These are phyloP conservation scores for Otus sunia DNA, from an alignment of 2,113 vertebrate genomes.

Conservation along the genomic window DNA sequence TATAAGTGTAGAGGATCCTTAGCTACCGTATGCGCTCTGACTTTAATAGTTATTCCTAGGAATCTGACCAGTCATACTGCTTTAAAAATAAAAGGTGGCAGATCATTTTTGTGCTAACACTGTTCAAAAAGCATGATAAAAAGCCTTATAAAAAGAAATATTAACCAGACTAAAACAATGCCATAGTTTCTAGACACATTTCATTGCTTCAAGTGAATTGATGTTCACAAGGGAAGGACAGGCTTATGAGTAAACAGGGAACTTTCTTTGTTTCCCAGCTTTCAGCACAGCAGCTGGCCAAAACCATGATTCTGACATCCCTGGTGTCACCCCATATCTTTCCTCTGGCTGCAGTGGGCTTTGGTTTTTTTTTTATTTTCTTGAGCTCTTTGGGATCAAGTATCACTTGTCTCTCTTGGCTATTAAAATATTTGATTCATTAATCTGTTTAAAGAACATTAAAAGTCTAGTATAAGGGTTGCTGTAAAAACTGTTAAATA, in stretches of 20 bases:
- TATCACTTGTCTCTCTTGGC: background rate
- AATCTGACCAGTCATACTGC: background rate
- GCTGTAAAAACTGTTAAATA: background rate
- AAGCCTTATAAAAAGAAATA: background rate
- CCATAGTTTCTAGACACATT: background rate
- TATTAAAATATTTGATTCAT: background rate
- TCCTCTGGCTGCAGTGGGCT: background rate
- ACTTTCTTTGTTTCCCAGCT: background rate
- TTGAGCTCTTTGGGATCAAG: background rate
- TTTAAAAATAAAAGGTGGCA: slow-evolving; percentile 22
- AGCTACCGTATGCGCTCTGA: background rate
- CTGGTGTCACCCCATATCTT: background rate
- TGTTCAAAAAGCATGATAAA: background rate
- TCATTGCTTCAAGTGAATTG: background rate
- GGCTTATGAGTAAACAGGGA: background rate
- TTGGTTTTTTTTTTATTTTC: background rate
- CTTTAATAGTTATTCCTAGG: background rate
- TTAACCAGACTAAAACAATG: slow-evolving; percentile 8
- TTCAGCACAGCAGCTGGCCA: background rate
- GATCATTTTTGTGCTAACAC: background rate
- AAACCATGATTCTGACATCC: background rate
- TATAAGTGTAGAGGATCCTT: background rate
- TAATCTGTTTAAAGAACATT: background rate
- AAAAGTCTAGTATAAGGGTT: background rate
- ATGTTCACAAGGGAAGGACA: background rate